phyloP scores from a whole-genome alignment of 2,888 invertebrate genomes.

The Machimus atricapillus region DNA sequence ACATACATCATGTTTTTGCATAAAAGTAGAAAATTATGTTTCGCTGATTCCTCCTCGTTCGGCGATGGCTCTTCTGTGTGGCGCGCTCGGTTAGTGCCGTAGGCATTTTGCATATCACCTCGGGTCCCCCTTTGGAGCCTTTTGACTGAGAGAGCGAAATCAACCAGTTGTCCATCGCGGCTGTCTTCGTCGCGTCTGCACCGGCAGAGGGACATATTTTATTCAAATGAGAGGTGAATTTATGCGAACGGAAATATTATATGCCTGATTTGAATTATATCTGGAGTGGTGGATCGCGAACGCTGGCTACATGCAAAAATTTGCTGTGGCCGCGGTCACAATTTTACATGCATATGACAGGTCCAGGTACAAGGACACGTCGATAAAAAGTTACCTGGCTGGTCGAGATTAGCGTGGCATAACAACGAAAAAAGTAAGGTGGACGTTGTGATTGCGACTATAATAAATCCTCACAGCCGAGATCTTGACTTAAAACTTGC shows the following conservation, averaged over 20 bases:
- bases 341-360: constrained; percentile 35
- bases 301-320: constrained; percentile 3
- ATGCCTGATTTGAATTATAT: constrained; percentile 47
- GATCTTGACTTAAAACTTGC: background rate
- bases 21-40: constrained; percentile 45
- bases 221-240: constrained; percentile 46
- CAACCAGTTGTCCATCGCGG: constrained; percentile 25
- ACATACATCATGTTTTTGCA: constrained; percentile 46
- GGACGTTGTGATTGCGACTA: background rate
- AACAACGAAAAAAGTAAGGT: background rate
- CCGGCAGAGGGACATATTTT: constrained; percentile 39
- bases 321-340: background rate
- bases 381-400: constrained; percentile 18
- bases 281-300: constrained; percentile 41
- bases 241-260: constrained; percentile 46
- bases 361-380: background rate
- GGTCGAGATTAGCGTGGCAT: background rate
- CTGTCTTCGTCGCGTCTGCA: background rate
- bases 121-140: background rate
- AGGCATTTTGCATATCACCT: constrained; percentile 34
- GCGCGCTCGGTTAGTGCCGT: constrained; percentile 3
- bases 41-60: constrained; percentile 40
- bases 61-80: constrained; percentile 39
- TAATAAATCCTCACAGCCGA: background rate
- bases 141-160: background rate